Evolutionary conservation across 2,888 invertebrate species (phyloP), one percentile per base, ranked within the genome.

Genomic region (Cerastoderma edule): DNA sequence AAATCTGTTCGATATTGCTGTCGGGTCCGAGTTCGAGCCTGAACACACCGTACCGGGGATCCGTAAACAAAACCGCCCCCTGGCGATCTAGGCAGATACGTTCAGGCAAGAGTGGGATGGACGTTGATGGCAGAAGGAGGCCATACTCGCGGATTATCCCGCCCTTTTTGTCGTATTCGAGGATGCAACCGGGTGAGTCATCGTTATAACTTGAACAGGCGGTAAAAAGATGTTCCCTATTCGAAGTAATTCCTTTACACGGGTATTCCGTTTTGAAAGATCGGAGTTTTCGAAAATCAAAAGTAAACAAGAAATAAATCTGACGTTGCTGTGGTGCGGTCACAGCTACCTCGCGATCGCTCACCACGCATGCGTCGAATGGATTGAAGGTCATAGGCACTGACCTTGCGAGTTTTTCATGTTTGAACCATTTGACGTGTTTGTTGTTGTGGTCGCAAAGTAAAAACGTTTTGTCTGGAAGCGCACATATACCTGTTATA

Each of bases 391-490:
- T 13, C 13, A 24, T 22, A 22, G 22, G 16, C 33, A 6, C 10
- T 8, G 39, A 39, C 6, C n/a, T 60, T 16, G 24, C 24, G 2
- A 60, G 8, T 32, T 24, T 60, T 13, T 24, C 22, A 4, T 60
- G 24, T 8, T 22, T 27, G 13, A 60, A 13, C 39, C 39, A 24
- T 39, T 27, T 60, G 22, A 60, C 4, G 24, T 33, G 33, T 39
- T 60, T 60, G 19, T 60, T 60, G 39, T 60, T 60, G 27, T 60
- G 24, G 24, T 60, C 60, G 39, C 60, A 60, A 5, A 60, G 24
- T 27, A 60, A 60, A 2, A 60, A 22, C 0, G 60, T 24, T 24
- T 33, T 39, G 30, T 60, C 60, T 10, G 39, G 60, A 22, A 60
- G 16, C 10, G n/a, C 39, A 24, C 60, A 35, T 24, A 39, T 39